Base-by-base conservation (phyloP, 2,797 vertebrate species). In the Acipenser oxyrinchus region DNA sequence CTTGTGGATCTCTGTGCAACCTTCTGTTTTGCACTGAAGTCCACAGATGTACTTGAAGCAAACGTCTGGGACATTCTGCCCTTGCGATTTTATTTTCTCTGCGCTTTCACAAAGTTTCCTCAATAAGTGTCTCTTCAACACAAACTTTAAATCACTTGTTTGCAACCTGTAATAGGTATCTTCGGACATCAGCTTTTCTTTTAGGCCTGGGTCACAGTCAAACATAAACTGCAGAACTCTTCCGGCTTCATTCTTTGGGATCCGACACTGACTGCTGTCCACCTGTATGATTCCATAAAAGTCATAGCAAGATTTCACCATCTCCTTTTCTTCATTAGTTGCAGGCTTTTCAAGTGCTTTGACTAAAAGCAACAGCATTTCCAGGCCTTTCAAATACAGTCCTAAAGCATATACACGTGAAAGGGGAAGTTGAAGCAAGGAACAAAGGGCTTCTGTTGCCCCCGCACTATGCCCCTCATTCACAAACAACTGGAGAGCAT, bases 231-330 rank as follows among this genome's bases (percentile, higher is more conserved):
- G 72, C 51, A 84, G 68, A 73, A 88, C 75, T 12, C 78, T 83
- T 6, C 83, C 83, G 6, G 78, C 84, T 74, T 89, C 83, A 0
- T 77, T 84, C 59, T 84, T 83, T 66, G 84, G 82, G 70, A 90
- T 79, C 60, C 81, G 83, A 55, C 84, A 87, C 59, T 74, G 72
- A 49, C 51, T 67, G 65, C 74, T 75, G 67, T 87, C 84, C 52
- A 76, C 73, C 60, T 77, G 82, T 7, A 78, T 78, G 70, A 91
- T 77, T n/a, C 87, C 87, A 75, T 86, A 90, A 75, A 89, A 90
- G 51, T 87, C 86, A 64, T 88, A 85, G 75, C 88, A 89, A 8
- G 81, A 87, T 58, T 87, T 90, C 55, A 90, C 86, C 83, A 87
- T 87, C 63, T 88, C 87, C 66, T 82, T 88, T 71, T 90, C 86